Evolutionary conservation across 35 echinoderm and acorn worm genomes (phyloP), one percentile per base, ranked within the genome.

Genomic region (Apostichopus japonicus): DNA sequence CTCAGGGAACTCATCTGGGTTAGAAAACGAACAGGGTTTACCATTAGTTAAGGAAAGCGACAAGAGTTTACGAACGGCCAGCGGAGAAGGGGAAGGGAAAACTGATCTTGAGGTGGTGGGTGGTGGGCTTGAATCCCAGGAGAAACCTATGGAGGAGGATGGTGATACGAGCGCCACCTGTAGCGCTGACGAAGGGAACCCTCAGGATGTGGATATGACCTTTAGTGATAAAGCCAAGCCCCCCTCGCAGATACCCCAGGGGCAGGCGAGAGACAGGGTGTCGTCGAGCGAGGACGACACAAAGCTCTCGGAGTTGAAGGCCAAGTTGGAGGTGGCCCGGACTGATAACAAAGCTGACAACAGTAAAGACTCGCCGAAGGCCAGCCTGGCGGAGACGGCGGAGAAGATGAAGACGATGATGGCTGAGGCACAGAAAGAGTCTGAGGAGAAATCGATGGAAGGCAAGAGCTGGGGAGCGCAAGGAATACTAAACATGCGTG

Each of bases 81-180:
- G n/a, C 53, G 67, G 52, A 25, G 51, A 89, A 10, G 86, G 59
- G 62, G 86, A 89, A 1, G 62, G 61, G 19, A 73, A 89, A 73
- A 58, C 27, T 5, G 73, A 79, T 72, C 70, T 44, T 9, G 72
- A 54, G 22, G 19, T 78, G 44, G 90, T 11, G 10, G 62, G 86
- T 7, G 86, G 81, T 55, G 81, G 57, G 10, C n/a, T 24, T 8
- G 81, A 53, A 9, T 23, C 21, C 11, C 81, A 58, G 56, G 92
- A 87, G 57, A 93, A 76, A 65, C 67, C 75, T 10, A 77, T 56
- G 17, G 90, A 81, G n/a, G 97, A 96, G 9, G 97, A 99, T 76
- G 95, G 95, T 13, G 97, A 99, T 56, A 94, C 95, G 24, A 99
- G 97, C 75, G 97, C 97, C 21, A 99, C 97, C 22, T 94, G 93